Base-by-base conservation (phyloP, 2,888 invertebrate species). In the Nineta flava region DNA sequence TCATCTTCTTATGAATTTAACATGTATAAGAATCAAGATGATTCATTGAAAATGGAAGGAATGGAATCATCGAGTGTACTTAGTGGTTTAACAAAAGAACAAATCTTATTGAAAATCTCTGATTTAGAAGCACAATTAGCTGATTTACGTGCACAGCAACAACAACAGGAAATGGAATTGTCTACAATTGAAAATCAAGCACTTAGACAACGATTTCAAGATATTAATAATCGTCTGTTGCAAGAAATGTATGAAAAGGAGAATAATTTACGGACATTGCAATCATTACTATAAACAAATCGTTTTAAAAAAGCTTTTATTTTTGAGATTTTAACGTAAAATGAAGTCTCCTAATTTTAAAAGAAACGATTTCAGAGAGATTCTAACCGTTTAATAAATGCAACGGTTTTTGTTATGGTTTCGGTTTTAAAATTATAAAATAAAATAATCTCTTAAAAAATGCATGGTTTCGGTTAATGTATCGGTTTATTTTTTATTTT, bases 181-280 rank as follows among this genome's bases (percentile, higher is more conserved):
- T 78, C 83, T 17, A 83, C 81, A 44, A 87, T 91, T 62, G 90
- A 91, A 61, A 93, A 92, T 64, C 71, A 81, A 53, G 85, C 87
- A 10, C 65, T 93, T 12, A 71, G 84, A 46, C 87, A 90, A 64
- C 72, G 92, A 49, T 86, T 94, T 65, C 82, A 86, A 61, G 83
- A 85, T 55, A 83, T 81, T 48, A 68, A 92, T 21, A 86, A 91
- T 55, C 80, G 82, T 57, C 67, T 92, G 10, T 73, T 84, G 54
- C 81, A 84, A 58, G 87, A 90, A 61, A 83, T 88, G 56, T 73
- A 82, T 57, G 85, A 82, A 57, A 82, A 85, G 54, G 86, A 87
- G 65, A 75, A 83, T 66, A 83, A 85, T 58, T 61, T 61, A 49
- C 61, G 61, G 51, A 61, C 64, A 31, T 55, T 67, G 47, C 60